A percentile compares a stretch with the other conserved stretches of the same genome.
Evolutionary conservation across 2,113 vertebrate species (phyloP).

Genomic region (Grammomys dolichurus): DNA sequence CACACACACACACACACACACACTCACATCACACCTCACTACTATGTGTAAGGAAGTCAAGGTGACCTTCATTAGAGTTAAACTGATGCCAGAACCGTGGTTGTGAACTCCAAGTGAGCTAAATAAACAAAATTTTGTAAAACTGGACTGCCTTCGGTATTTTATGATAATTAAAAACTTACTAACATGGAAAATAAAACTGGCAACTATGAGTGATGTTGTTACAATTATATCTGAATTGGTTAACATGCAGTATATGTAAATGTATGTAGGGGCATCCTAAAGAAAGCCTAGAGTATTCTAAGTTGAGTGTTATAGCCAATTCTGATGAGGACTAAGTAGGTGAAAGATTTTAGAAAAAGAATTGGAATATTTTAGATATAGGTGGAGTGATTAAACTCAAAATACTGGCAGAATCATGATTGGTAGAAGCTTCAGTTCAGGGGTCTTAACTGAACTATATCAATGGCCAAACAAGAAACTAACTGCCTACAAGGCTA

Average conservation of each 20-base stretch:
- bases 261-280: not conserved
- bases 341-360: not conserved
- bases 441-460: not conserved
- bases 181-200: too few species aligned
- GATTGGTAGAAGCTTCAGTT: not conserved
- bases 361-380: too few species aligned
- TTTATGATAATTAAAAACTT: not conserved
- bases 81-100: not conserved
- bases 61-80: not conserved
- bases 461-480: not conserved
- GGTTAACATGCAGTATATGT: too few species aligned
- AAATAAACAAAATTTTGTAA: not conserved
- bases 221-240: not conserved
- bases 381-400: not conserved
- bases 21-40: too few species aligned
- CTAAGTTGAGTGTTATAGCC: not conserved
- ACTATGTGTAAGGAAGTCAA: too few species aligned
- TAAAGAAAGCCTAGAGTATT: not conserved
- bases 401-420: too few species aligned
- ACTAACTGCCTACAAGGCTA: too few species aligned
- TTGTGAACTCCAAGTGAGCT: not conserved
- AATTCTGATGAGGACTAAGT: not conserved
- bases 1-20: too few species aligned
- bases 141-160: not conserved
- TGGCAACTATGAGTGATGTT: too few species aligned